phyloP scores from a whole-genome alignment of 2,797 vertebrate genomes.

The Cirrhinus mrigala region DNA sequence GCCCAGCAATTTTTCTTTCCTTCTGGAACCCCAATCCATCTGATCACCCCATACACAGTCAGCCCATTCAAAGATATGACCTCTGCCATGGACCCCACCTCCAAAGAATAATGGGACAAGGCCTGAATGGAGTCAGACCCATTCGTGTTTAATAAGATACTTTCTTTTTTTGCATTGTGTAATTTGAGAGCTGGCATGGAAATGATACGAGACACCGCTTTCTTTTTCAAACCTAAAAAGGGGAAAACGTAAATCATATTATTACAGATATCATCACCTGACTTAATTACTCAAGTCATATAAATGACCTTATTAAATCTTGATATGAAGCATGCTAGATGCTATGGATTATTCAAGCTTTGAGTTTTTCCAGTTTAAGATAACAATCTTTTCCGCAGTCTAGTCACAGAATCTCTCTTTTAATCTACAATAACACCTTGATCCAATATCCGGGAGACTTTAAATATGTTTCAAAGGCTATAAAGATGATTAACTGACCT shows the following conservation, averaged over 20 bases:
- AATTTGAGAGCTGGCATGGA: slow-evolving; percentile 68
- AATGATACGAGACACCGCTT: slow-evolving; percentile 64
- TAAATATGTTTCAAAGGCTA: not conserved
- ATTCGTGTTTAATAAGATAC: slow-evolving; percentile 11
- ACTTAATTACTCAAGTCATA: slow-evolving; percentile 30
- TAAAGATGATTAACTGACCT: slow-evolving; percentile 56
- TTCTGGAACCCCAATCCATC: slow-evolving; percentile 75
- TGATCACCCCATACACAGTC: slow-evolving; percentile 77
- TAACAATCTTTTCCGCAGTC: not conserved
- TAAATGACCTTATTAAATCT: slow-evolving; percentile 38
- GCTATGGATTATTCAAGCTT: slow-evolving; percentile 59
- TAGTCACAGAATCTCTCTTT: slow-evolving; percentile 34
- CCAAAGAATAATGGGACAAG: slow-evolving; percentile 59
- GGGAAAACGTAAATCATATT: slow-evolving; percentile 44
- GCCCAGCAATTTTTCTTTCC: slow-evolving; percentile 73
- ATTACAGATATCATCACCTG: slow-evolving; percentile 59
- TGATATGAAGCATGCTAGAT: slow-evolving; percentile 24
- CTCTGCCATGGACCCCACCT: slow-evolving; percentile 81
- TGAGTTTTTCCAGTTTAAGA: slow-evolving; percentile 68
- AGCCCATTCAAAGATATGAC: slow-evolving; percentile 69
- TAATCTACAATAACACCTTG: not conserved
- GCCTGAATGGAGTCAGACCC: slow-evolving; percentile 33
- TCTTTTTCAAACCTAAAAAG: slow-evolving; percentile 67
- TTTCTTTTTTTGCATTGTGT: slow-evolving; percentile 14
- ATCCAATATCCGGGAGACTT: not conserved